These are phyloP conservation scores for Mastacembelus armatus DNA, from an alignment of 2,797 vertebrate species.

Conservation along the genomic window DNA sequence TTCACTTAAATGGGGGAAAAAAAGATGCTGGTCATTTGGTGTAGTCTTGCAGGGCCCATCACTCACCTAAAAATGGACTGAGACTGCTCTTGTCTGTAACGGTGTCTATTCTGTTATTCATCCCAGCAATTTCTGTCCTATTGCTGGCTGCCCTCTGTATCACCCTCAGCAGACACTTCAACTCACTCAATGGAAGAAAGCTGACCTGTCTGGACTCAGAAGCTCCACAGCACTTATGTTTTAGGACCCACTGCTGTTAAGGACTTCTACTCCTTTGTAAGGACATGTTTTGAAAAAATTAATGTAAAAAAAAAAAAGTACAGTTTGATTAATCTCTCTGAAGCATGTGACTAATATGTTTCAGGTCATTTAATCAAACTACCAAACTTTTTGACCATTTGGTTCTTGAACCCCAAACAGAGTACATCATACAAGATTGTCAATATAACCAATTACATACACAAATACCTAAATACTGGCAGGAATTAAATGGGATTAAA, in stretches of 20 bases:
- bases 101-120: conserved; percentile 61
- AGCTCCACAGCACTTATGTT: conserved; percentile 1
- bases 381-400: conserved; percentile 47
- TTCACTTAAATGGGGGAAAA: conserved; percentile 71
- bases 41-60: conserved; percentile 71
- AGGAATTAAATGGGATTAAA: conserved; percentile 72
- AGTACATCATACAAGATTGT: conserved; percentile 77
- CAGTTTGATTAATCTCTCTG: not conserved
- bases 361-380: conserved; percentile 75
- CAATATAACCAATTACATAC: conserved; percentile 75
- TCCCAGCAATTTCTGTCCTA: conserved; percentile 49
- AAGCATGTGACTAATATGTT: conserved; percentile 19
- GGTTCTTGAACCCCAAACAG: conserved; percentile 55
- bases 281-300: not conserved
- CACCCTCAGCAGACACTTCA: conserved; percentile 64
- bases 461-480: conserved; percentile 66
- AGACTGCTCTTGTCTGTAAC: conserved; percentile 63
- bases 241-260: conserved; percentile 13
- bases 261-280: conserved; percentile 1
- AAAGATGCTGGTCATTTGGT: conserved; percentile 70
- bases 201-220: conserved; percentile 25
- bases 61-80: conserved; percentile 71
- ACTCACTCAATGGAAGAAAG: conserved; percentile 53
- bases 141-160: conserved; percentile 72
- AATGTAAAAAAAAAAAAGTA: not conserved